Evolutionary conservation across 2,888 invertebrate genomes (phyloP), one percentile per base, ranked within the genome.

Genomic region (Parascotia fuliginaria): DNA sequence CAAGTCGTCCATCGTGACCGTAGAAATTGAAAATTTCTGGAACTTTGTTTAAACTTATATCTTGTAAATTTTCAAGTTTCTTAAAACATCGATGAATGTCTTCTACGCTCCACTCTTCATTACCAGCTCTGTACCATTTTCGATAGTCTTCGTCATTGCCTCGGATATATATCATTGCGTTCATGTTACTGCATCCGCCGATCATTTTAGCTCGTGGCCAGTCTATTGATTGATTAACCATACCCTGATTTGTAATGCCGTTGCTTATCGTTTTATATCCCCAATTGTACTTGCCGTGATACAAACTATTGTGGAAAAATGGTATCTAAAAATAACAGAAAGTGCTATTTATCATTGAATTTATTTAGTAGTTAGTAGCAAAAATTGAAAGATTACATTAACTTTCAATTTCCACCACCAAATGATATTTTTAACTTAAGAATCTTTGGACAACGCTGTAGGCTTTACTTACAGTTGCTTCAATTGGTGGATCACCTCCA

Each of bases 181-280:
- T 95, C 0, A 94, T 71, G 3, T 85, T 85, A 14, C 93, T 93
- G 0, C 88, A 82, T 0, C 94, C 95, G 12, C 94, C 94, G 42
- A 94, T 77, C 77, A 93, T 87, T 75, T 94, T 95, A 0, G 95
- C 96, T 47, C 94, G 85, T 5, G 94, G 92, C 94, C 94, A 94
- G 2, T 60, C 63, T 6, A 85, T 77, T 34, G 76, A 56, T 42
- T 77, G 71, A 37, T 78, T 73, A 47, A 74, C 65, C 31, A 83
- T 85, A 93, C 95, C 96, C 69, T 95, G 85, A 76, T 96, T 96
- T 0, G 94, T 93, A 36, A 92, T 93, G 16, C 94, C 94, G 74
- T 96, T 94, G 0, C 96, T 95, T 69, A 96, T 95, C 0, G 96
- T 96, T 77, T 95, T 95, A 79, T 97, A 97, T 73, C 95, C 93